These are phyloP conservation scores for Clanis bilineata DNA, from an alignment of 2,888 invertebrate species.

Conservation along the genomic window DNA sequence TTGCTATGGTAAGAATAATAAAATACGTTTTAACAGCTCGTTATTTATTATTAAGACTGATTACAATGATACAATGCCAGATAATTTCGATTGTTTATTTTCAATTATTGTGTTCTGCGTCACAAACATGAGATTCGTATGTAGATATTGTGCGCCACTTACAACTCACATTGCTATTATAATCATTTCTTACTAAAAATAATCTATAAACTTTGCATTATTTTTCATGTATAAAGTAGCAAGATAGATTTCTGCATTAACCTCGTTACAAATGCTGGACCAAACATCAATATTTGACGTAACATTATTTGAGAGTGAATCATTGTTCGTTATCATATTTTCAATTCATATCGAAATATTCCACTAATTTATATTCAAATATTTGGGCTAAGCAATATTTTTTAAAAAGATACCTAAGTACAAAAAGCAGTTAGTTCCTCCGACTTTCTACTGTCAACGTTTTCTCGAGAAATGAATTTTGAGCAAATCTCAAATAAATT, in stretches of 20 bases:
- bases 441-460: no score
- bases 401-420: no score
- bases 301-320: not conserved
- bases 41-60: constrained; percentile 56
- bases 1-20: constrained; percentile 44
- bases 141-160: not conserved
- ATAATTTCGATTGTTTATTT: not conserved
- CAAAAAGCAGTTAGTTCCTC: no score
- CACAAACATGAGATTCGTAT: not conserved
- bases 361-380: no score
- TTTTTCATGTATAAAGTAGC: not conserved
- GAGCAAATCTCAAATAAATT: no score
- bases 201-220: not conserved
- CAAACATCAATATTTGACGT: not conserved
- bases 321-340: not conserved
- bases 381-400: no score
- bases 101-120: not conserved
- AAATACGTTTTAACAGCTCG: constrained; percentile 47
- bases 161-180: not conserved
- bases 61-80: constrained; percentile 34
- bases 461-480: no score
- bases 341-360: not conserved
- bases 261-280: no score
- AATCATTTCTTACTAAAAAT: not conserved
- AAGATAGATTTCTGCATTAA: not conserved